These are phyloP conservation scores for Perca schrenkii DNA, from an alignment of 2,113 vertebrate genomes.

Conservation along the genomic window DNA sequence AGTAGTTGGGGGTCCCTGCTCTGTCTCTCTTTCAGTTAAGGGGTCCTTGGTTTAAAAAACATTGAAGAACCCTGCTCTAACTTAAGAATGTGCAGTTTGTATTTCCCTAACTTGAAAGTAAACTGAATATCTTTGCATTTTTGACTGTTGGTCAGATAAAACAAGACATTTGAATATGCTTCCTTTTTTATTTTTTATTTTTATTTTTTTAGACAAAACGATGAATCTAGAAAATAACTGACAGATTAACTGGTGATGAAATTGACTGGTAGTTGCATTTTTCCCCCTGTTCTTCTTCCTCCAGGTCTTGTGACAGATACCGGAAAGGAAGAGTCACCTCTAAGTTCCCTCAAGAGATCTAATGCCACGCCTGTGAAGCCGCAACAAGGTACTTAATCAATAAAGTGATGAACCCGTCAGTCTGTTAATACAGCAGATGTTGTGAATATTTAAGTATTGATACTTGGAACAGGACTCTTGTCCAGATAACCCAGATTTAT, in stretches of 20 bases:
- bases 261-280: background rate
- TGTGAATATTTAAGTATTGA: background rate
- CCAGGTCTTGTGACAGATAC: constrained; percentile 81
- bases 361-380: constrained; percentile 82
- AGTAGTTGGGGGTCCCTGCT: too few relatives aligned
- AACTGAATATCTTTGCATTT: background rate
- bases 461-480: background rate
- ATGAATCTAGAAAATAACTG: background rate
- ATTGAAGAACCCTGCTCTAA: background rate
- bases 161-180: background rate
- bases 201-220: background rate
- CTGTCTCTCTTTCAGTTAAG: too few relatives aligned
- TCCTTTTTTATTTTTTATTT: background rate
- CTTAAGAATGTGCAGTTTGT: background rate
- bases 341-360: constrained; percentile 74
- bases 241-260: background rate
- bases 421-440: background rate
- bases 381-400: constrained; percentile 76
- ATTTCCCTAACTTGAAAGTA: background rate
- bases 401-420: background rate
- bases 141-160: background rate
- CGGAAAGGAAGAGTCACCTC: constrained; percentile 74
- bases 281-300: constrained; percentile 10
- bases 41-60: too few relatives aligned
- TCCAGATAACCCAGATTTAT: background rate